Percentiles rank a stretch among this genome's conserved stretches.
phyloP scores from a whole-genome alignment of 2,888 invertebrate species.

The Melanchra persicariae region DNA sequence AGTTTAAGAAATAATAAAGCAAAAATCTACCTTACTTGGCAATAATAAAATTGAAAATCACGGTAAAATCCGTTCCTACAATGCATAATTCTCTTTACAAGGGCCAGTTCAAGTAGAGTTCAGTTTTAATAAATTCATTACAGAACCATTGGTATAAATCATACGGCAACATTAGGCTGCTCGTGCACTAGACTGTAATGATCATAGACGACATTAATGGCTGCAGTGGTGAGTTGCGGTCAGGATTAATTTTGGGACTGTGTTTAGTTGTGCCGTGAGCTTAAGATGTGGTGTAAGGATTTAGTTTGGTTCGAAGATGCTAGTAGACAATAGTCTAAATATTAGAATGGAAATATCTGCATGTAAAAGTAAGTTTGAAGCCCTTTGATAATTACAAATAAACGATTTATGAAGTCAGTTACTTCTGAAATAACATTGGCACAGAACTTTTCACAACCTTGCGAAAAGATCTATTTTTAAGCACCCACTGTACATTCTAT shows the following conservation, averaged over 20 bases:
- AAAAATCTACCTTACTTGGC: not conserved
- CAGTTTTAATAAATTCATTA: constrained; percentile 81
- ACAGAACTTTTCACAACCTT: too few relatives aligned
- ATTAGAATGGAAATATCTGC: too few relatives aligned
- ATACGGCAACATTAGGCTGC: constrained; percentile 58
- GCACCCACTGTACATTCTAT: too few relatives aligned
- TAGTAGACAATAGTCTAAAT: not conserved
- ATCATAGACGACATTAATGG: constrained; percentile 46
- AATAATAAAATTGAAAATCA: not conserved
- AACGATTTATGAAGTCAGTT: too few relatives aligned
- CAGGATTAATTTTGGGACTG: constrained; percentile 39
- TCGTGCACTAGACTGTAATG: constrained; percentile 52
- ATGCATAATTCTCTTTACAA: constrained; percentile 54
- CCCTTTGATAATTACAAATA: not conserved
- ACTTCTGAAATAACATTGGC: too few relatives aligned
- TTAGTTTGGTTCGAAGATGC: not conserved
- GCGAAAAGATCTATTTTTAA: too few relatives aligned
- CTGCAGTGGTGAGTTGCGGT: constrained; percentile 48
- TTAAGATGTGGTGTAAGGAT: constrained; percentile 13
- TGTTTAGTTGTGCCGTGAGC: constrained; percentile 23
- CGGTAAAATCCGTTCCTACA: constrained; percentile 2
- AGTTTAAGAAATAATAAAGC: not conserved
- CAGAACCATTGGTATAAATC: constrained; percentile 78
- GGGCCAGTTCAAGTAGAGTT: constrained; percentile 64
- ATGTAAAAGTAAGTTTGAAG: not conserved